Evolutionary conservation across 2,113 vertebrate genomes (phyloP).

Genomic region (Pardalotus punctatus): DNA sequence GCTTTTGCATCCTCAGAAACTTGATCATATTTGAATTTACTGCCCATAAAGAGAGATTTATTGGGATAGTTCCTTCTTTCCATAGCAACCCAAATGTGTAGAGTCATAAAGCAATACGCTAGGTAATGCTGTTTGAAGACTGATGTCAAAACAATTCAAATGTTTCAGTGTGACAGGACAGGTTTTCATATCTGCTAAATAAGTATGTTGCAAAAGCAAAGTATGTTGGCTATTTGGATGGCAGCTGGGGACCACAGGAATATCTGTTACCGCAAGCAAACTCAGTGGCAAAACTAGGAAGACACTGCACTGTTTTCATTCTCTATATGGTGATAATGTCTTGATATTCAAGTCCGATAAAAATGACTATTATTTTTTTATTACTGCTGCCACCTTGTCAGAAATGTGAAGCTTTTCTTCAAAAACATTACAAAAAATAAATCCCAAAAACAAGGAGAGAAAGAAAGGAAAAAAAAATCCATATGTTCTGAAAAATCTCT

Average conservation of each 20-base stretch:
- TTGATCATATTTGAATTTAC: constrained; percentile 45
- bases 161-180: not conserved
- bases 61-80: not conserved
- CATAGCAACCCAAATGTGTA: constrained; percentile 7
- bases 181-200: not conserved
- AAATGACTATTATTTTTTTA: not conserved
- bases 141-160: not conserved
- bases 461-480: not conserved
- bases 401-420: not conserved
- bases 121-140: constrained; percentile 16
- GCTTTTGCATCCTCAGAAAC: constrained; percentile 3
- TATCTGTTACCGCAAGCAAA: not conserved
- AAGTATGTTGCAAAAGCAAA: not conserved
- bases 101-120: not conserved
- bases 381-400: not conserved
- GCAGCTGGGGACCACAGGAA: not conserved
- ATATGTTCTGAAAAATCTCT: not conserved
- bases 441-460: not conserved
- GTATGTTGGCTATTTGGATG: not conserved
- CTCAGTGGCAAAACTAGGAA: not conserved
- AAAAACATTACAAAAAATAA: not conserved
- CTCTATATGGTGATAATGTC: not conserved
- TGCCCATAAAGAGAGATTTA: constrained; percentile 40
- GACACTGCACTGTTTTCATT: not conserved
- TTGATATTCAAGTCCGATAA: not conserved